A percentile compares a stretch with the other conserved stretches of the same genome.
These are phyloP conservation scores for Druon quercuslanigerum DNA, from an alignment of 1,140 invertebrate genomes.

Conservation along the genomic window DNA sequence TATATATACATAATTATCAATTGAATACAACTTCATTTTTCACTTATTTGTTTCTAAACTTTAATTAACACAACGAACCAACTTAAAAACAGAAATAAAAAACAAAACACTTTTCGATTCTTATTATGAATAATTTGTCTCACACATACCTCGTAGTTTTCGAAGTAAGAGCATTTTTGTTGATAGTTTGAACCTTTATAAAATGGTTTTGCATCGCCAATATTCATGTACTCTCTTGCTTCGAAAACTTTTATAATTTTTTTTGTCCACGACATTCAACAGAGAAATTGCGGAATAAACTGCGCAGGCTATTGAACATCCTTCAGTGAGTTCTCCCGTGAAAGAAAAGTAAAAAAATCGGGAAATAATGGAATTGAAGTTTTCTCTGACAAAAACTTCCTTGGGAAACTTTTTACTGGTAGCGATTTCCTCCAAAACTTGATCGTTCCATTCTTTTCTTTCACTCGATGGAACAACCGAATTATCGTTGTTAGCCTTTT, in stretches of 20 bases:
- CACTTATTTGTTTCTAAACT: no score
- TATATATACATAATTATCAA: no score
- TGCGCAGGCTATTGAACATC: neutral
- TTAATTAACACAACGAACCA: no score
- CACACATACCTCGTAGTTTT: neutral
- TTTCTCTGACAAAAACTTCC: neutral
- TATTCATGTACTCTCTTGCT: neutral
- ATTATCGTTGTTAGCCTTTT: no score
- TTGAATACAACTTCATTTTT: no score
- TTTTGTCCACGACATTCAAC: neutral
- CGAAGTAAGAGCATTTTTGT: neutral
- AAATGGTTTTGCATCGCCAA: neutral
- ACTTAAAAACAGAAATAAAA: no score
- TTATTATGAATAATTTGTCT: neutral
- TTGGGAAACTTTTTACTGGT: neutral
- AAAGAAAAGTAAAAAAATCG: constrained; percentile 12
- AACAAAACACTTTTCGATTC: no score
- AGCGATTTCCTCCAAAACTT: neutral
- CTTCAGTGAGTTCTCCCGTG: neutral
- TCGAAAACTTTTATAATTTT: neutral
- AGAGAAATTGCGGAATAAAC: constrained; percentile 16
- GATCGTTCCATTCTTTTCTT: neutral
- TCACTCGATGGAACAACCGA: neutral
- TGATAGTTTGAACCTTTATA: neutral
- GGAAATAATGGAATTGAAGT: neutral